Evolutionary conservation across 1,140 invertebrate genomes (phyloP).

Genomic region (Philotrypesis tridentata): DNA sequence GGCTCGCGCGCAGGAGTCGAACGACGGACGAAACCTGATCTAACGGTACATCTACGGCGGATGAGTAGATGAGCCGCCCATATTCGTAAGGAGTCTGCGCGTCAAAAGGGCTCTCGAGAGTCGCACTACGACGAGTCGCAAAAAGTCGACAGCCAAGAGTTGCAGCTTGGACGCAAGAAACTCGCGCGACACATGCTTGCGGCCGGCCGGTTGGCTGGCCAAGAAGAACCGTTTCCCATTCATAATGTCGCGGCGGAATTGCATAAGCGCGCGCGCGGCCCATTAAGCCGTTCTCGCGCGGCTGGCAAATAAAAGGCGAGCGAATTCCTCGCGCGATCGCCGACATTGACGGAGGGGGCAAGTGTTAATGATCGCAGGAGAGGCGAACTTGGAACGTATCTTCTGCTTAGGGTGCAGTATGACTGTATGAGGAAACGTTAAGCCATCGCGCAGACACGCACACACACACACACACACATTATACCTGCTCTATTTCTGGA

Average conservation of each 20-base stretch:
- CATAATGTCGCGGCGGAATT: constrained; percentile 43
- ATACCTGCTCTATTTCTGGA: no score
- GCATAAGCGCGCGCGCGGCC: constrained; percentile 12
- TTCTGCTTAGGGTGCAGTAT: no score
- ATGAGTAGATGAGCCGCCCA: background rate
- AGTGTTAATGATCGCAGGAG: background rate
- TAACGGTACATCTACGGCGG: background rate
- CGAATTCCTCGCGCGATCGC: background rate
- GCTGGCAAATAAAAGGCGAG: constrained; percentile 34
- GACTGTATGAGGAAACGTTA: no score
- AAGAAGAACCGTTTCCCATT: constrained; percentile 41
- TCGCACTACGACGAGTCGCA: no score
- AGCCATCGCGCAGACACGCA: no score
- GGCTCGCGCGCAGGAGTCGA: no score
- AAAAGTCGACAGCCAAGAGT: background rate
- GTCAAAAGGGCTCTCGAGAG: no score
- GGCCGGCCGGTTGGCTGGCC: no score
- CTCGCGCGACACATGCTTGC: background rate
- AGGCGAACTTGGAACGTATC: no score
- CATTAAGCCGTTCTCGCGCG: constrained; percentile 8
- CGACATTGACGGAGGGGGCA: no score
- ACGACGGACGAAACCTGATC: no score
- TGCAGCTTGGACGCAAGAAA: background rate
- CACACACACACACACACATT: no score
- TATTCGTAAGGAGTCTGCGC: background rate